Conservation (phyloP, 2,888 invertebrate genomes). For the Escarpia spicata region DNA sequence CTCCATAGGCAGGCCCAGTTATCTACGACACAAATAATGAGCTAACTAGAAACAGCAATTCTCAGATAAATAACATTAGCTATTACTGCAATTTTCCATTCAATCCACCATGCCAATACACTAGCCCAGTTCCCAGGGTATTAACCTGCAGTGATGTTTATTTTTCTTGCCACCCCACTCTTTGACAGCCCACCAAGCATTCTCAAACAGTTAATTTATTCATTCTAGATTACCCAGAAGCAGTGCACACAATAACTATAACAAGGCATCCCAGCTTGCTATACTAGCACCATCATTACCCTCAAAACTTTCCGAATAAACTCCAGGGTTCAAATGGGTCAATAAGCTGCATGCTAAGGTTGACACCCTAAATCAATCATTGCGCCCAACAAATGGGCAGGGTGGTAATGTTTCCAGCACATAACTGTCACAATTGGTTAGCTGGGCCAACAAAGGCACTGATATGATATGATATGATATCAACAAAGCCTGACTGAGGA, state of each 20-base stretch:
- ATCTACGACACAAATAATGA: background rate
- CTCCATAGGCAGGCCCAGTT: background rate
- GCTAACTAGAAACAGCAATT: background rate
- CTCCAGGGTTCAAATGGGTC: background rate
- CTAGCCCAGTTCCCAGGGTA: background rate
- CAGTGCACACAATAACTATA: background rate
- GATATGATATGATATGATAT: background rate
- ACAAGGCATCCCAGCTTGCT: background rate
- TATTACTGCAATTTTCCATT: background rate
- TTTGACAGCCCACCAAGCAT: background rate
- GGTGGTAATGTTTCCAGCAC: background rate
- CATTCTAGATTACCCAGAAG: conserved; percentile 5
- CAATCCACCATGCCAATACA: background rate
- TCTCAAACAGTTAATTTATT: background rate
- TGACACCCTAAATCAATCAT: conserved; percentile 4
- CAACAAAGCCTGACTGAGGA: background rate
- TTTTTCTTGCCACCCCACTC: background rate
- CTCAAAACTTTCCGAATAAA: background rate
- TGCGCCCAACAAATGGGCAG: background rate
- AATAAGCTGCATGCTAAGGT: background rate
- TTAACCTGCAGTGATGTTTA: background rate
- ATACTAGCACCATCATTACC: background rate
- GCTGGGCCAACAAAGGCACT: background rate
- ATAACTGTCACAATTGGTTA: background rate
- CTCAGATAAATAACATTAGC: background rate